Conservation (phyloP, 2,797 vertebrate genomes). For the Schizopygopsis malacanthus region DNA sequence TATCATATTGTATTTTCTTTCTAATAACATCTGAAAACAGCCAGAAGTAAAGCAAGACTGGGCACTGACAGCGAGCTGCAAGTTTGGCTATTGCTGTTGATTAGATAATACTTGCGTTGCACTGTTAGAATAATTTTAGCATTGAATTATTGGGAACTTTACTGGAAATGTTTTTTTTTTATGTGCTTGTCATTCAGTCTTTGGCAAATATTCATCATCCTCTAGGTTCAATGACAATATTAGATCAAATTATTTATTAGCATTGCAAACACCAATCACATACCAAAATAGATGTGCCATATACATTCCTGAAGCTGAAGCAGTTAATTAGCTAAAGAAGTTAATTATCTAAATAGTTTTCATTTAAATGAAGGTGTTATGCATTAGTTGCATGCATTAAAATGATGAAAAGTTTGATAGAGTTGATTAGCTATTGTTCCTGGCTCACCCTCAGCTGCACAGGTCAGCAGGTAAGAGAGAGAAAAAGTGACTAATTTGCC, state of each 20-base stretch:
- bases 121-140: not conserved
- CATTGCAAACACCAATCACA: slow-evolving; percentile 6
- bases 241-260: slow-evolving; percentile 4
- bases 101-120: not conserved
- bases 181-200: not conserved
- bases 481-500: not conserved
- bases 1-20: not conserved
- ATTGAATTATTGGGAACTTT: not conserved
- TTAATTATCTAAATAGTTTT: slow-evolving; percentile 36
- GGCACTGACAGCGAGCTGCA: not conserved
- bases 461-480: not conserved
- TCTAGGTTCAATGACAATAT: not conserved
- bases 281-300: slow-evolving; percentile 23
- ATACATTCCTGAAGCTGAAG: slow-evolving; percentile 16
- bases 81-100: not conserved
- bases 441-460: not conserved
- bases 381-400: slow-evolving; percentile 17
- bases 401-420: slow-evolving; percentile 12
- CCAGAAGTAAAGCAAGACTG: not conserved
- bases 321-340: slow-evolving; percentile 18
- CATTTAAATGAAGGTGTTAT: slow-evolving; percentile 20
- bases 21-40: not conserved
- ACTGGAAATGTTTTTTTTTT: not conserved
- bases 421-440: slow-evolving; percentile 10
- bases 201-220: not conserved